These are phyloP conservation scores for Isoperla grammatica DNA, from an alignment of 2,888 invertebrate species.

Conservation along the genomic window DNA sequence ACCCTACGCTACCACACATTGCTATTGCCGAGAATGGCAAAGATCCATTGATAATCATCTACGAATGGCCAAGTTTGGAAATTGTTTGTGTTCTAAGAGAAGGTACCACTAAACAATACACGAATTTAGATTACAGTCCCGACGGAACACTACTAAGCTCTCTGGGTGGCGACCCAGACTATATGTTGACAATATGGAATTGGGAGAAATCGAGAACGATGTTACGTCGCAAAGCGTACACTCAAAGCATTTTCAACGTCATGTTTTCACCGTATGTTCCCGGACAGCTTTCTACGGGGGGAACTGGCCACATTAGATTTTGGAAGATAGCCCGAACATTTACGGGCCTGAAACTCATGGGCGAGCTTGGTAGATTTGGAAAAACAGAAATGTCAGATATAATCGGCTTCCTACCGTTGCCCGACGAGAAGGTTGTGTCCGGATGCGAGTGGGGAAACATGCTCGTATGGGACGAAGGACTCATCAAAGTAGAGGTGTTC, in stretches of 20 bases:
- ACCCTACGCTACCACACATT: slow-evolving; percentile 58
- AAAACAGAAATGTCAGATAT: slow-evolving; percentile 87
- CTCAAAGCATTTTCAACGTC: slow-evolving; percentile 71
- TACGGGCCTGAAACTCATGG: slow-evolving; percentile 84
- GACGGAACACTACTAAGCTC: slow-evolving; percentile 75
- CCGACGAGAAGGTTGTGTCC: slow-evolving; percentile 79
- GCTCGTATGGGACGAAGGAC: slow-evolving; percentile 83
- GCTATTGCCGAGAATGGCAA: slow-evolving; percentile 80
- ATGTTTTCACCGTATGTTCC: slow-evolving; percentile 77
- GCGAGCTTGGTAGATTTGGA: slow-evolving; percentile 83
- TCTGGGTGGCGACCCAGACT: slow-evolving; percentile 82
- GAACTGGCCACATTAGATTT: slow-evolving; percentile 78
- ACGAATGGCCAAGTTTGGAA: slow-evolving; percentile 75
- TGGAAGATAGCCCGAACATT: slow-evolving; percentile 92
- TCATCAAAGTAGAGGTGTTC: slow-evolving; percentile 79
- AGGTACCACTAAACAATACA: slow-evolving; percentile 69
- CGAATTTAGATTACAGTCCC: slow-evolving; percentile 69
- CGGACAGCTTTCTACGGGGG: slow-evolving; percentile 73
- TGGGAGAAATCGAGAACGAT: slow-evolving; percentile 73
- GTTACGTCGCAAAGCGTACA: slow-evolving; percentile 74
- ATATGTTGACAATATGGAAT: slow-evolving; percentile 82
- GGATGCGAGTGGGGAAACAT: slow-evolving; percentile 90
- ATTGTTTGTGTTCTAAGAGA: slow-evolving; percentile 66
- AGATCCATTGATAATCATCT: slow-evolving; percentile 71
- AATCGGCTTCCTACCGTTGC: slow-evolving; percentile 74